Evolutionary conservation across 1,140 invertebrate species (phyloP).

Genomic region (Phymorhynchus buccinoides): DNA sequence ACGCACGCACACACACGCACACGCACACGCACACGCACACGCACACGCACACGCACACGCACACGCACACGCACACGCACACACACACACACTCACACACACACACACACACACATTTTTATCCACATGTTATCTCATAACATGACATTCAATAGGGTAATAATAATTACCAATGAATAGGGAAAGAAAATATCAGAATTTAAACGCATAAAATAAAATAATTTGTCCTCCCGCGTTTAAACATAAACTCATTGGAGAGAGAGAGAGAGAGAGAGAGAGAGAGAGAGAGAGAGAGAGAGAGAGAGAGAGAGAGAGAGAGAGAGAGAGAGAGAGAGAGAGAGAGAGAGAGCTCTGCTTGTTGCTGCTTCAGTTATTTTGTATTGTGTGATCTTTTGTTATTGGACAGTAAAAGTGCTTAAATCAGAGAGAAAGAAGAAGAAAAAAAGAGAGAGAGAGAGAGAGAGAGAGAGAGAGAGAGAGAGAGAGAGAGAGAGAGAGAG

Average conservation of each 20-base stretch:
- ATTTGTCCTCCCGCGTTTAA: too few species aligned
- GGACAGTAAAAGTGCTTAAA: too few species aligned
- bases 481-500: conserved; percentile 51
- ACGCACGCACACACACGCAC: too few species aligned
- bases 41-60: neutral
- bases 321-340: neutral
- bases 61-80: neutral
- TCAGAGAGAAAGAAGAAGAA: neutral
- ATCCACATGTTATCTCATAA: too few species aligned
- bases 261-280: conserved; percentile 14
- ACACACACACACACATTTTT: conserved; percentile 4
- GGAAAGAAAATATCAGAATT: too few species aligned
- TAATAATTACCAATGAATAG: too few species aligned
- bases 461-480: conserved; percentile 49
- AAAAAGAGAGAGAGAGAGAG: conserved; percentile 47
- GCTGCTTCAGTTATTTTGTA: too few species aligned
- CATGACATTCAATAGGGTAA: too few species aligned
- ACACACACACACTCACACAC: neutral
- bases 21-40: neutral
- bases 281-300: conserved; percentile 14
- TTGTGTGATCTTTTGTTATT: too few species aligned
- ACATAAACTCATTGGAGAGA: too few species aligned
- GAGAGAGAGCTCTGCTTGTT: too few species aligned
- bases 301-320: neutral
- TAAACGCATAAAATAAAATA: too few species aligned